phyloP scores from a whole-genome alignment of 2,888 invertebrate species.

The Metopia argyrocephala region DNA sequence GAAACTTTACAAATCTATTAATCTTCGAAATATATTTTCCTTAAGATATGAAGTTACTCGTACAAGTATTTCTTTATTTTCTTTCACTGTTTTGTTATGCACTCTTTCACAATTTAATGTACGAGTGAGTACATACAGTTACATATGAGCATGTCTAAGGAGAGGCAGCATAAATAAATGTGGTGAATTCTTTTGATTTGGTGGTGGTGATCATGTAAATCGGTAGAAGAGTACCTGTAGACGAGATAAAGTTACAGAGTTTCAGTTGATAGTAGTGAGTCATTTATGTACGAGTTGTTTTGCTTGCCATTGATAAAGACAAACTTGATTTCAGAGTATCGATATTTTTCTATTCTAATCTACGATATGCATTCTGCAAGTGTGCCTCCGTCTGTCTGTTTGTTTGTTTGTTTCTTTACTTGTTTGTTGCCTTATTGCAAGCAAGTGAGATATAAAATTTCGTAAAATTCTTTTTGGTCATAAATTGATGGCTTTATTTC shows the following conservation, averaged over 20 bases:
- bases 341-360: slow-evolving; percentile 17
- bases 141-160: slow-evolving; percentile 25
- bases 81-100: slow-evolving; percentile 7
- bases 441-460: slow-evolving; percentile 17
- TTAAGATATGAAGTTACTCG: slow-evolving; percentile 47
- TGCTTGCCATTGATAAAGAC: not conserved
- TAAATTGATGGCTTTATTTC: slow-evolving; percentile 34
- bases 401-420: too few species aligned
- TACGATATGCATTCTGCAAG: not conserved
- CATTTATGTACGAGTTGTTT: not conserved
- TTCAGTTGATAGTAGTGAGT: slow-evolving; percentile 5
- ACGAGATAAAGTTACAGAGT: not conserved
- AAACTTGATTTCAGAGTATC: slow-evolving; percentile 22
- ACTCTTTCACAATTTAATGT: too few species aligned
- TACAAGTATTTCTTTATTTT: slow-evolving; percentile 20
- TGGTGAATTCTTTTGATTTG: not conserved
- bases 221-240: not conserved
- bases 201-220: not conserved
- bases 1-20: slow-evolving; percentile 64
- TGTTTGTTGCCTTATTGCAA: not conserved
- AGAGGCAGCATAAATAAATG: slow-evolving; percentile 15
- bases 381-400: too few species aligned
- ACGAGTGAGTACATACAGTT: too few species aligned
- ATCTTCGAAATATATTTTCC: slow-evolving; percentile 55
- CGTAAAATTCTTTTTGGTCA: slow-evolving; percentile 1